Evolutionary conservation across 2,113 vertebrate species (phyloP), one percentile per base, ranked within the genome.

Genomic region (Lethenteron camtschaticum): DNA sequence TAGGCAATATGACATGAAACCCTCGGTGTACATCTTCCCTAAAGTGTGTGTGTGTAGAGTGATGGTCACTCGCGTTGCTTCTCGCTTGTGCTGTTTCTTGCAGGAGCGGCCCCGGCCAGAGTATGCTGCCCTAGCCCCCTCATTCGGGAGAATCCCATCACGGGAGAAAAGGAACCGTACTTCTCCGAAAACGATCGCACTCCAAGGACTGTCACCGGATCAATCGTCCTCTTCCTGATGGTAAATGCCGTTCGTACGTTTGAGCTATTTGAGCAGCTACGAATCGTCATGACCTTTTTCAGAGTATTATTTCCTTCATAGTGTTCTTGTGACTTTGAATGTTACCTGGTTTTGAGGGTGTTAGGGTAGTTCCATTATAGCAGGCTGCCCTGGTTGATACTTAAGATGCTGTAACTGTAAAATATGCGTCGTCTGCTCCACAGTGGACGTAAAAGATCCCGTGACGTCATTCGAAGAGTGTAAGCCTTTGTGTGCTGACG

Each of bases 161-260:
- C 81, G 0, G 85, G 82, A 3, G 75, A 83, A 56, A 85, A 84
- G 74, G 85, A 85, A 72, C 84, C 83, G 0, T 79, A 83, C 74
- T 87, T 85, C 71, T 80, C 84, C 1, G 73, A 81, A 58, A 76
- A 70, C 18, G 79, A 78, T 66, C 74, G 75, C 8, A 70, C 84
- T 41, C 77, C 84, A 1, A 78, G 78, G 20, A 80, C 85, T 78
- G 72, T 85, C 70, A 83, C 80, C 0, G 80, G 84, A 56, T 85
- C 84, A 60, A 83, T 83, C 80, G 82, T 84, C 74, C 84, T 86
- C 57, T 68, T 85, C 3, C 72, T 83, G 70, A 83, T 85, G 85
- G 84, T 86, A 73, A 73, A 41, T 41, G 41, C 41, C 41, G 6
- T 41, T 41, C 3, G 41, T 41, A 41, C 41, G 41, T 41, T 41